These are phyloP conservation scores for Maniola hyperantus DNA, from an alignment of 2,888 invertebrate species.

Conservation along the genomic window DNA sequence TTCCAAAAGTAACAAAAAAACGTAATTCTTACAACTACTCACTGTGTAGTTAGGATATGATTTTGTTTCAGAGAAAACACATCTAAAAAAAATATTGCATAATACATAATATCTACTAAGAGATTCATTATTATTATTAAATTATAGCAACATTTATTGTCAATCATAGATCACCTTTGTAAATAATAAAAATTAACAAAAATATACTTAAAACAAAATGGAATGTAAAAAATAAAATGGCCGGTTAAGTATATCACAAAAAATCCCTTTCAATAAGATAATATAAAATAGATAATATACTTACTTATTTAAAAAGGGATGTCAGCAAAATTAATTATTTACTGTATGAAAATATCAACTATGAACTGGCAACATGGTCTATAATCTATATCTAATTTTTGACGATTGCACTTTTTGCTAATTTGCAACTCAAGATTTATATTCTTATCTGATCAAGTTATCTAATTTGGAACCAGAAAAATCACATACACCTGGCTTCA, in stretches of 20 bases:
- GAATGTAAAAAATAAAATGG: slow-evolving; percentile 32
- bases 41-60: slow-evolving; percentile 45
- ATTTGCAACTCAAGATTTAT: no score
- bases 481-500: no score
- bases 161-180: slow-evolving; percentile 4
- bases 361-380: no score
- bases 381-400: no score
- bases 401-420: no score
- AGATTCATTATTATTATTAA: slow-evolving; percentile 50
- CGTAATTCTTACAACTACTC: slow-evolving; percentile 46
- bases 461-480: no score
- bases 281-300: slow-evolving; percentile 25
- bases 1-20: slow-evolving; percentile 45
- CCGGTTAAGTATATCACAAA: slow-evolving; percentile 38
- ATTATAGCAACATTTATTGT: slow-evolving; percentile 18
- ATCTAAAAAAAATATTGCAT: slow-evolving; percentile 7
- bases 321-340: no score
- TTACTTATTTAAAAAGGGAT: slow-evolving; percentile 18
- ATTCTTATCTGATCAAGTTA: no score
- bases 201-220: slow-evolving; percentile 46
- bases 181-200: slow-evolving; percentile 17
- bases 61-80: slow-evolving; percentile 19
- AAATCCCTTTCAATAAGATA: background rate
- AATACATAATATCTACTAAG: slow-evolving; percentile 33
- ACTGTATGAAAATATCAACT: no score